Base-by-base conservation (phyloP, 2,113 vertebrate genomes). In the Mugil cephalus region DNA sequence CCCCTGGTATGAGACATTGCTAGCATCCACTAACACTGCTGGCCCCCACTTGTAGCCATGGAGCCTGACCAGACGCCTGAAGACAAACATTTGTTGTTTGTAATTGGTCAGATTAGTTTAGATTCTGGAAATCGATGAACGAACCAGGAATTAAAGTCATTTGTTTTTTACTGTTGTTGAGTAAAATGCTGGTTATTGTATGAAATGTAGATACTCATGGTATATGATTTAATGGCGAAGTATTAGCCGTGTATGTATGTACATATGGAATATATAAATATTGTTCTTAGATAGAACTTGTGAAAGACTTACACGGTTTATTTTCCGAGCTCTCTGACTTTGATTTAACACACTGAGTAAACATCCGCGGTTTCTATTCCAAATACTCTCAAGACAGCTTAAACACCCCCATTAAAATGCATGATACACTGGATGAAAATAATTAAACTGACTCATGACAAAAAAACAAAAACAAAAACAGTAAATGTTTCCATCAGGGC, bases 61-160 rank as follows among this genome's bases (percentile, higher is more conserved):
- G 65, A 82, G 82, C 47, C 46, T 11, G 13, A 77, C 66, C 68
- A 83, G 68, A 86, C 45, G 69, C 61, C 55, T 58, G 55, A 74
- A 76, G 60, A 83, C 79, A 82, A 87, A 88, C 75, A 79, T 77
- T 79, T 90, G 77, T 82, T 86, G 83, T 74, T 86, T 77, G 50
- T 34, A 70, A 72, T 42, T 12, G 6, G 38, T 55, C 40, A 9
- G 38, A 55, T 61, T 54, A 75, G 69, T 88, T 84, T 85, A 51
- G 46, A 64, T 80, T 64, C 60, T 34, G 4, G 58, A 64, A 56
- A 80, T 7, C 69, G 15, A 63, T 18, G 5, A 34, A 40, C 12
- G 43, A 14, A 53, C n/a, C 34, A 15, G 36, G 34, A 65, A 55
- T 34, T 30, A n/a, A 19, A 43, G 11, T 2, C 11, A 5, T 30